phyloP scores from a whole-genome alignment of 2,888 invertebrate genomes.

The Andrena bicolor region DNA sequence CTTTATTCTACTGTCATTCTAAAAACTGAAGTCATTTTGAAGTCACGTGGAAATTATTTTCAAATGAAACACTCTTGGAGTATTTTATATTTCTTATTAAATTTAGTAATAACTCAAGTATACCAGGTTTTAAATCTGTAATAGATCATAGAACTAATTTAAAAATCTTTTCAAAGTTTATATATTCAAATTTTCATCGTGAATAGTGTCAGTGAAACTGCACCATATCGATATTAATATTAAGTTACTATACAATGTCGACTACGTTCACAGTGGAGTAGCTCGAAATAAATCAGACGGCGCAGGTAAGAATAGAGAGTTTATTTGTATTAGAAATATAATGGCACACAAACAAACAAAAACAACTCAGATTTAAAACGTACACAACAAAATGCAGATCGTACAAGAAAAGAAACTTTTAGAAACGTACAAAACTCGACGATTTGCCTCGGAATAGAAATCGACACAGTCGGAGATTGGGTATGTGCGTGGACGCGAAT shows the following conservation, averaged over 20 bases:
- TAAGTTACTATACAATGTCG: background rate
- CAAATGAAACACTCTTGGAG: too few relatives aligned
- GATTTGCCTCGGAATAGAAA: slow-evolving; percentile 16
- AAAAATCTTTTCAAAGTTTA: too few relatives aligned
- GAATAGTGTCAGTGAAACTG: too few relatives aligned
- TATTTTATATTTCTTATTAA: too few relatives aligned
- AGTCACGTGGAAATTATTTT: too few relatives aligned
- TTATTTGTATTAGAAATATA: slow-evolving; percentile 58
- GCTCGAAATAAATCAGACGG: slow-evolving; percentile 24
- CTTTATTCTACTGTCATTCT: slow-evolving; percentile 1
- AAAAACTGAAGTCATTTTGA: too few relatives aligned
- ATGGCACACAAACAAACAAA: slow-evolving; percentile 34
- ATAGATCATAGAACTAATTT: too few relatives aligned
- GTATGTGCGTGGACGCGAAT: slow-evolving; percentile 13
- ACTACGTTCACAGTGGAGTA: background rate
- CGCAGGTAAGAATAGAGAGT: slow-evolving; percentile 61
- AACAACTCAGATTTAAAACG: slow-evolving; percentile 41
- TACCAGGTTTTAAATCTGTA: too few relatives aligned
- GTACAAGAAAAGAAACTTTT: slow-evolving; percentile 20
- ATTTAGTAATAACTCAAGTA: too few relatives aligned
- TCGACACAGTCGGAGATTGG: slow-evolving; percentile 11
- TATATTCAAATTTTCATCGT: too few relatives aligned
- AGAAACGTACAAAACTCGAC: slow-evolving; percentile 47
- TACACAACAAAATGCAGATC: slow-evolving; percentile 39
- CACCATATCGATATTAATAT: background rate